Conservation (phyloP, 2,888 invertebrate species). For the Hypselothyrea guttata region DNA sequence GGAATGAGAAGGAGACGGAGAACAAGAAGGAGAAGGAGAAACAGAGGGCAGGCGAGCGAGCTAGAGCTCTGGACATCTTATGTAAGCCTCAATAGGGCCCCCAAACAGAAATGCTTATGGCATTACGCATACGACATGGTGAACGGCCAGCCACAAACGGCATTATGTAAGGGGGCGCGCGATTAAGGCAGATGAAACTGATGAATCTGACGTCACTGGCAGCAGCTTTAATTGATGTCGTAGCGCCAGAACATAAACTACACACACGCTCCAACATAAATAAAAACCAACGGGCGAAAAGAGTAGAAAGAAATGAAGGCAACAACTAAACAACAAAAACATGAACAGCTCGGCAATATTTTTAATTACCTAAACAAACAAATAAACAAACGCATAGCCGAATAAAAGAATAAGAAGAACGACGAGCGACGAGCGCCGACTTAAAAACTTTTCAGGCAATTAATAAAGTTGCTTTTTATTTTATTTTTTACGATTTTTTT, state of each 20-base stretch:
- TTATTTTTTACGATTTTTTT: constrained; percentile 12
- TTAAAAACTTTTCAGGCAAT: constrained; percentile 55
- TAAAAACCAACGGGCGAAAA: constrained; percentile 1
- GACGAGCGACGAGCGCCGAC: constrained; percentile 30
- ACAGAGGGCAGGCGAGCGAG: background rate
- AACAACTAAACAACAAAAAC: constrained; percentile 1
- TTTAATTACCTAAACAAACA: constrained; percentile 71
- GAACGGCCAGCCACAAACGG: constrained; percentile 20
- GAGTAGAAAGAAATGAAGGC: background rate
- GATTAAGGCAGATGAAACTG: constrained; percentile 1
- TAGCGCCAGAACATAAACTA: constrained; percentile 35
- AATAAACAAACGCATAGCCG: constrained; percentile 26
- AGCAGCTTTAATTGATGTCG: constrained; percentile 17
- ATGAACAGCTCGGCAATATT: constrained; percentile 46
- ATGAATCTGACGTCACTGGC: constrained; percentile 43
- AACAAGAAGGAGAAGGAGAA: background rate
- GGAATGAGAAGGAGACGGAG: constrained; percentile 1
- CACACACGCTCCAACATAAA: constrained; percentile 9
- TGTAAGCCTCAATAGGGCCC: constrained; percentile 33
- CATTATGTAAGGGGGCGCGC: constrained; percentile 29
- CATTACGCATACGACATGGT: constrained; percentile 59
- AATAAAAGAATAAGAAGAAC: too few species aligned
- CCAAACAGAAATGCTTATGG: constrained; percentile 17
- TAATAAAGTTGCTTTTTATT: constrained; percentile 60
- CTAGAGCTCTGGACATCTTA: constrained; percentile 42